phyloP scores from a whole-genome alignment of 2,888 invertebrate species.

The Heliconius hortense region DNA sequence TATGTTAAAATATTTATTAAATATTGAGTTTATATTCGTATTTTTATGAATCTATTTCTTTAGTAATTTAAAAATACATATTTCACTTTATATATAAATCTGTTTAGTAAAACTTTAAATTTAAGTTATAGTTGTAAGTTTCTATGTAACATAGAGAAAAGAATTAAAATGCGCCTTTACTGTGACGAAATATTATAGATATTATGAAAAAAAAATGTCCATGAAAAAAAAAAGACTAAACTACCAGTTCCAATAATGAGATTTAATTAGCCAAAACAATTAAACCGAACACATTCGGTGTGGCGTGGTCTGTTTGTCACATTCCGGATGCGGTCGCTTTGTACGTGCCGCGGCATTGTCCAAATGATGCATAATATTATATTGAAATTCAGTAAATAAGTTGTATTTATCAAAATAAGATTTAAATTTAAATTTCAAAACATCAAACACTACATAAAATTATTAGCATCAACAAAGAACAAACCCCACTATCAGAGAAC shows the following conservation, averaged over 20 bases:
- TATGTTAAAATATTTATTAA: slow-evolving; percentile 6
- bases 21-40: neutral
- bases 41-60: neutral
- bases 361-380: slow-evolving; percentile 30
- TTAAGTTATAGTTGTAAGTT: neutral
- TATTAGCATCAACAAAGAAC: too few relatives aligned
- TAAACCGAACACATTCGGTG: slow-evolving; percentile 27
- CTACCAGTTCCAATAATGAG: slow-evolving; percentile 21
- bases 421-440: neutral
- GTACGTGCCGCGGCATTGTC: slow-evolving; percentile 39
- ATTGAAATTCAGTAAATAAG: slow-evolving; percentile 19
- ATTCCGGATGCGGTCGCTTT: slow-evolving; percentile 37
- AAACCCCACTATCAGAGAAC: too few relatives aligned
- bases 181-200: neutral
- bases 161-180: neutral
- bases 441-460: too few relatives aligned
- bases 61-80: neutral
- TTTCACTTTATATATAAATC: neutral
- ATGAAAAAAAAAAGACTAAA: neutral
- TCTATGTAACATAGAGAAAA: neutral
- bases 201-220: neutral
- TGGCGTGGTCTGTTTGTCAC: slow-evolving; percentile 42
- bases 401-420: slow-evolving; percentile 20
- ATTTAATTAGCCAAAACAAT: slow-evolving; percentile 40
- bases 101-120: neutral